Percentiles rank a stretch among this genome's conserved stretches.
These are phyloP conservation scores for Papilio polytes DNA, from an alignment of 1,140 invertebrate genomes.

Conservation along the genomic window DNA sequence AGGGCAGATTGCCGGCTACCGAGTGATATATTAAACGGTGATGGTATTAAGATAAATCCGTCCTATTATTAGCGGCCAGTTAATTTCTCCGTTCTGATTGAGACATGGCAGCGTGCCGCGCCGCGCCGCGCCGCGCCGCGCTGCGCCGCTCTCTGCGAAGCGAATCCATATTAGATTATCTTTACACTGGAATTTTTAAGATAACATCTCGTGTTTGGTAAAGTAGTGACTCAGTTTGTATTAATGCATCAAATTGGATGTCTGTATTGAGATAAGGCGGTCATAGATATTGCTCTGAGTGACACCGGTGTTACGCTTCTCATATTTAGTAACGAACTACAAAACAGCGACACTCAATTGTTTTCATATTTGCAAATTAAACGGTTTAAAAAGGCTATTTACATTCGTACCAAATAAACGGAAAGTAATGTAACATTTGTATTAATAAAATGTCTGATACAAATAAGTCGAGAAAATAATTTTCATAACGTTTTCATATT, in stretches of 20 bases:
- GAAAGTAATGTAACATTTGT: not conserved
- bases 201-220: conserved; percentile 28
- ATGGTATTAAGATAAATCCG: conserved; percentile 59
- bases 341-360: not conserved
- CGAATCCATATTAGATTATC: conserved; percentile 16
- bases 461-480: conserved; percentile 28
- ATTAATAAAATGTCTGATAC: not conserved
- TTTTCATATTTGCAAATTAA: too few species aligned
- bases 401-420: not conserved
- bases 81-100: conserved; percentile 45
- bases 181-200: not conserved
- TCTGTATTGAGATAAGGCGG: not conserved
- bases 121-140: too few species aligned
- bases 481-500: conserved; percentile 13
- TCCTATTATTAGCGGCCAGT: conserved; percentile 44
- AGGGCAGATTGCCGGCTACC: conserved; percentile 55
- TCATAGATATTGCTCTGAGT: not conserved
- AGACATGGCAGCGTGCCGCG: conserved; percentile 17
- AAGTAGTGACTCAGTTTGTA: conserved; percentile 24
- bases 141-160: conserved; percentile 26
- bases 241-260: conserved; percentile 29
- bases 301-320: not conserved
- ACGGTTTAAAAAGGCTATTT: not conserved
- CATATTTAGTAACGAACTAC: not conserved
- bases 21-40: conserved; percentile 61